These are phyloP conservation scores for Urechis unicinctus DNA, from an alignment of 2,888 invertebrate species.

Conservation along the genomic window DNA sequence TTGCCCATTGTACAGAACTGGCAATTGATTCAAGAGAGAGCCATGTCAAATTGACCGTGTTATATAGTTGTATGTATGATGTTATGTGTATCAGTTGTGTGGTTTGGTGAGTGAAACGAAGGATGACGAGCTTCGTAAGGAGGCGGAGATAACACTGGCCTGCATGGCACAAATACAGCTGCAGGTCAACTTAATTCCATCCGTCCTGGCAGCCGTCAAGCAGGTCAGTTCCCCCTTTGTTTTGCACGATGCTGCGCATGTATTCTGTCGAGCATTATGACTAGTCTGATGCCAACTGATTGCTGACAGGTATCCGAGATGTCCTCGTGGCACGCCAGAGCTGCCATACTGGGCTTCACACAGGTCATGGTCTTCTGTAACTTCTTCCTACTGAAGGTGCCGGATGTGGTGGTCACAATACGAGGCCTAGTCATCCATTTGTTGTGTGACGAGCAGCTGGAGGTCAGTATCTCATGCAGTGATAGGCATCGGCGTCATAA, in stretches of 20 bases:
- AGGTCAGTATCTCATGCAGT: slow-evolving; percentile 10
- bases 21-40: too few relatives aligned
- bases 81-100: slow-evolving; percentile 63
- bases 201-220: slow-evolving; percentile 58
- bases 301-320: slow-evolving; percentile 32
- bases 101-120: slow-evolving; percentile 68
- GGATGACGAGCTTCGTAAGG: slow-evolving; percentile 64
- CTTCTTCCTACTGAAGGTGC: slow-evolving; percentile 49
- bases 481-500: too few relatives aligned
- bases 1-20: too few relatives aligned
- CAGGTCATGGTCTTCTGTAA: slow-evolving; percentile 56
- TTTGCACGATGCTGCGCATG: too few relatives aligned
- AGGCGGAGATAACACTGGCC: slow-evolving; percentile 63
- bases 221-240: slow-evolving; percentile 39
- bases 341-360: slow-evolving; percentile 52
- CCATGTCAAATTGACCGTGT: too few relatives aligned
- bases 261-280: too few relatives aligned
- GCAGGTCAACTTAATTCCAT: slow-evolving; percentile 57
- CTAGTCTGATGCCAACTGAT: too few relatives aligned
- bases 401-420: slow-evolving; percentile 33
- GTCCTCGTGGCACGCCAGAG: slow-evolving; percentile 54
- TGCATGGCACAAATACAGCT: slow-evolving; percentile 63
- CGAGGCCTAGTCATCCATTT: slow-evolving; percentile 57
- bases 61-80: too few relatives aligned
- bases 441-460: slow-evolving; percentile 39